phyloP scores from a whole-genome alignment of 2,113 vertebrate genomes.

The Thalassarche chlororhynchos region DNA sequence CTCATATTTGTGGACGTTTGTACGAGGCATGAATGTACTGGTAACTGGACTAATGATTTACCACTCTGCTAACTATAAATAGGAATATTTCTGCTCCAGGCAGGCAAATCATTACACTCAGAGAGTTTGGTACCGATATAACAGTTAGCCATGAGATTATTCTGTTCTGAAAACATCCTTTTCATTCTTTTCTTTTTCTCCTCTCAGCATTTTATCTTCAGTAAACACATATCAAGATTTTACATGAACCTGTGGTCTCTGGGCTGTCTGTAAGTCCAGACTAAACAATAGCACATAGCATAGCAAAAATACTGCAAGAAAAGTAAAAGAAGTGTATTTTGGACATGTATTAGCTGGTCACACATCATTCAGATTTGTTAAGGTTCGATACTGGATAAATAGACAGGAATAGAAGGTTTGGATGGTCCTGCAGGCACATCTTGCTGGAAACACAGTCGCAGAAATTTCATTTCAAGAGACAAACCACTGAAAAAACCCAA shows the following conservation, averaged over 20 bases:
- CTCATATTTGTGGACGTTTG: neutral
- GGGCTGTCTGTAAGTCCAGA: neutral
- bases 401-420: neutral
- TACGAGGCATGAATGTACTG: neutral
- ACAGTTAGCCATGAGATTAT: neutral
- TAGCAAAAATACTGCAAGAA: neutral
- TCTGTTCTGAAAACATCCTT: neutral
- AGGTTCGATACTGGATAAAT: neutral
- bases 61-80: neutral
- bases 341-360: neutral
- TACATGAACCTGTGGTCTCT: neutral
- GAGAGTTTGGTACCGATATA: neutral
- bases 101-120: neutral
- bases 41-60: conserved; percentile 16
- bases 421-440: neutral
- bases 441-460: neutral
- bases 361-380: neutral
- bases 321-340: neutral
- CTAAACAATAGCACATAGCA: neutral
- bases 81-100: neutral
- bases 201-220: neutral
- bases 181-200: neutral
- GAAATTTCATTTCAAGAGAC: conserved; percentile 14
- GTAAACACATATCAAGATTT: neutral
- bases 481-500: neutral